Conservation (phyloP, 2,888 invertebrate species). For the Polyommatus icarus region DNA sequence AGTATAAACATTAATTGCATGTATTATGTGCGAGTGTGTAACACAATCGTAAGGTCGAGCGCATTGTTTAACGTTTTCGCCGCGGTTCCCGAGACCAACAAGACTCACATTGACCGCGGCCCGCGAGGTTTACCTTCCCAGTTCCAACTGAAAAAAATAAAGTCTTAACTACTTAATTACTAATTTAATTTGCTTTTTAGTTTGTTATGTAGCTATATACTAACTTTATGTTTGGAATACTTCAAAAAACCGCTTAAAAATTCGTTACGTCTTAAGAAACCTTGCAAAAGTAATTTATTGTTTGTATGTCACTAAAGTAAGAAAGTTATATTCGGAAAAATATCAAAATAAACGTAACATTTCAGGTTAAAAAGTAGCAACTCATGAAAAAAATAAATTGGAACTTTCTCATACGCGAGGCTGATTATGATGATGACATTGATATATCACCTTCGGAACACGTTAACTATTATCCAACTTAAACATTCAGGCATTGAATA, state of each 20-base stretch:
- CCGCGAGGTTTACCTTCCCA: not conserved
- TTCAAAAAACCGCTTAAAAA: too few relatives aligned
- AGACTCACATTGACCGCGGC: not conserved
- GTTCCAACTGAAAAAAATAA: too few relatives aligned
- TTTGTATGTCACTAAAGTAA: too few relatives aligned
- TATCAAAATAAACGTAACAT: too few relatives aligned
- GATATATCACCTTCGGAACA: slow-evolving; percentile 25
- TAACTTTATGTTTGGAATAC: too few relatives aligned
- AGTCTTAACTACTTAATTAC: too few relatives aligned
- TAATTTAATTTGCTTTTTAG: too few relatives aligned
- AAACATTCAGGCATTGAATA: slow-evolving; percentile 27
- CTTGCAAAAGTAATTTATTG: too few relatives aligned
- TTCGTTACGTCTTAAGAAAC: too few relatives aligned
- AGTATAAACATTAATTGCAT: not conserved
- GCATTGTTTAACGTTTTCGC: slow-evolving; percentile 21
- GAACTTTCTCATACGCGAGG: not conserved
- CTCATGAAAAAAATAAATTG: not conserved
- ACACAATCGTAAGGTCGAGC: not conserved
- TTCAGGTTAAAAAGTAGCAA: not conserved
- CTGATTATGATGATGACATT: slow-evolving; percentile 19
- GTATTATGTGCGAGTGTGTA: not conserved
- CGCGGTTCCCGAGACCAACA: not conserved
- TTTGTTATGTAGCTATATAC: too few relatives aligned
- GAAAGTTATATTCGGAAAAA: too few relatives aligned
- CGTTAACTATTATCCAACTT: slow-evolving; percentile 31